Base-by-base conservation (phyloP, 2,113 vertebrate species). In the Dicentrarchus labrax region DNA sequence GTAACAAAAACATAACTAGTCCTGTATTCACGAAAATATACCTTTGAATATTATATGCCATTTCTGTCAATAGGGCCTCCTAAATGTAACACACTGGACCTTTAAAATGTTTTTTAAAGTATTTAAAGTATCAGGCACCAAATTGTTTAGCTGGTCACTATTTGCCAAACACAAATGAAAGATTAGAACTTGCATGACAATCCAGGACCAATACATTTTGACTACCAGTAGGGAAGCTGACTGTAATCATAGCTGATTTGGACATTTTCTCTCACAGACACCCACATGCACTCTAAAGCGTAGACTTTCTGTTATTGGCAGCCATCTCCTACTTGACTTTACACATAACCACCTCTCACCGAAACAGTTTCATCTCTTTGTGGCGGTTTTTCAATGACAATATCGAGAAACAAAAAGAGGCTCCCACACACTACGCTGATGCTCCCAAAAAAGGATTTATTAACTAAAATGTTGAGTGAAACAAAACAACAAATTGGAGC, bases 291-390 rank as follows among this genome's bases (percentile, higher is more conserved):
- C 72, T 72, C 60, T 1, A 48, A 59, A 43, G 57, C 38, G 38
- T 17, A 43, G 59, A 60, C 72, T 54, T 22, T 9, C 78, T 43
- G 39, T 82, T 19, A 36, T 1, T 47, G 59, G 81, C 71, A 54
- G 38, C 62, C 21, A 12, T 51, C 72, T 76, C 67, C 78, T 56
- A 54, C 80, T 75, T 68, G 43, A 69, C 72, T 70, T 53, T 64
- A 70, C 72, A 71, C 54, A 74, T 16, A 68, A 30, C 76, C 54
- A 48, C 70, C 69, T 69, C 76, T 73, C 72, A 65, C 57, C 30
- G 30, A 30, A 30, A 30, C 53, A 51, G 15, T 60, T 67, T 68
- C 10, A 24, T 24, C 65, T 75, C 53, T 62, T 22, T 10, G 3
- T 57, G 59, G 51, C 43, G 22, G 17, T 51, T 71, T 65, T 67